phyloP scores from a whole-genome alignment of 1,140 invertebrate genomes.

The Caenorhabditis remanei region DNA sequence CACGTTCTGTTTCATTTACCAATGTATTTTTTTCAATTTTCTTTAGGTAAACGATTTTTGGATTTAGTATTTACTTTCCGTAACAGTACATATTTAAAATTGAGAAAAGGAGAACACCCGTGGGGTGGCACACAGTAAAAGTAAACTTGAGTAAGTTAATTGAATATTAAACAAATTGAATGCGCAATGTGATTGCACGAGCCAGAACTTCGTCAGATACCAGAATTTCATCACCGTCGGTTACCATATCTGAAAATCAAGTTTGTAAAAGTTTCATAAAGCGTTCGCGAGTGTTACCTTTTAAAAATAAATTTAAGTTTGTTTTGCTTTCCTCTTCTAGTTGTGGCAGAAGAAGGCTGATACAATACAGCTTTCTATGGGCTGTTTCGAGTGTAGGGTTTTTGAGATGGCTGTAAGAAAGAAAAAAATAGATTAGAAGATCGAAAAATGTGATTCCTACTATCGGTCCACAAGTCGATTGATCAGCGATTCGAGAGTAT shows the following conservation, averaged over 20 bases:
- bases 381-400: slow-evolving; percentile 70
- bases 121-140: background rate
- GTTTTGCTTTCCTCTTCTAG: slow-evolving; percentile 64
- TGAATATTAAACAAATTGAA: slow-evolving; percentile 1
- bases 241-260: slow-evolving; percentile 37
- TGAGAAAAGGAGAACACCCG: background rate
- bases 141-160: no score
- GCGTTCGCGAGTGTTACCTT: slow-evolving; percentile 6
- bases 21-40: slow-evolving; percentile 36
- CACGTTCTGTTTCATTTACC: slow-evolving; percentile 2
- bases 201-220: slow-evolving; percentile 51
- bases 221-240: slow-evolving; percentile 44
- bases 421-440: background rate
- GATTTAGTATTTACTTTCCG: background rate
- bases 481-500: slow-evolving; percentile 66
- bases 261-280: background rate
- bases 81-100: background rate
- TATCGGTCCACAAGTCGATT: slow-evolving; percentile 65
- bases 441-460: slow-evolving; percentile 59
- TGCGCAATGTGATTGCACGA: slow-evolving; percentile 34
- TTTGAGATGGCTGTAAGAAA: slow-evolving; percentile 71
- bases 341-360: slow-evolving; percentile 71
- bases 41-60: slow-evolving; percentile 19
- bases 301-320: slow-evolving; percentile 68
- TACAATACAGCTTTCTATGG: slow-evolving; percentile 67